Conservation (phyloP, 2,113 vertebrate genomes). For the Phaethornis superciliosus region DNA sequence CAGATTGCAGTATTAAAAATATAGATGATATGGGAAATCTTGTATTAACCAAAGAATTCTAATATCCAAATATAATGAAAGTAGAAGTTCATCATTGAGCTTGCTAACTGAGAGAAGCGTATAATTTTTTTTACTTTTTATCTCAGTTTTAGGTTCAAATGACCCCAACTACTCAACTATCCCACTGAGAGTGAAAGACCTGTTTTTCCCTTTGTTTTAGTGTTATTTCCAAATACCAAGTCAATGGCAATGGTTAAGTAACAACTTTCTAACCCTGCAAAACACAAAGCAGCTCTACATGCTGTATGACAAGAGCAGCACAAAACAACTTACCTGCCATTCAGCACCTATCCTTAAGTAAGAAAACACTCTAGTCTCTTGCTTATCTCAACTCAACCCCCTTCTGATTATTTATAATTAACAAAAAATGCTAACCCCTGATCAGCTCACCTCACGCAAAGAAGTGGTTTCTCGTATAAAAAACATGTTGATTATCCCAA, state of each 20-base stretch:
- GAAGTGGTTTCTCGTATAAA: conserved; percentile 98
- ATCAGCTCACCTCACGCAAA: conserved; percentile 88
- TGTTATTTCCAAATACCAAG: not conserved
- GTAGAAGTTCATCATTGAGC: not conserved
- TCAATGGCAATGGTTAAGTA: not conserved
- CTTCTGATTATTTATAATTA: too few relatives aligned
- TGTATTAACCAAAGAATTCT: not conserved
- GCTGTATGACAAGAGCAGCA: not conserved
- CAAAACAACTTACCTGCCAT: not conserved
- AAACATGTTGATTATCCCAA: conserved; percentile 99
- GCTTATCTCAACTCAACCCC: not conserved
- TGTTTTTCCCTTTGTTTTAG: not conserved
- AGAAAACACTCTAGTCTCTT: not conserved
- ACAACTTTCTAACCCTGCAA: not conserved
- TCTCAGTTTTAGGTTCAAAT: not conserved
- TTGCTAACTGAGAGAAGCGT: not conserved
- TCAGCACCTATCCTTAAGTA: not conserved
- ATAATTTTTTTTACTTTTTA: not conserved
- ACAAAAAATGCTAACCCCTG: not conserved
- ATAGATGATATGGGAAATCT: not conserved
- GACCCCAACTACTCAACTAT: not conserved
- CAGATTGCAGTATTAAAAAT: not conserved
- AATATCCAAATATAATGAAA: not conserved
- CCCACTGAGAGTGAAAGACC: not conserved
- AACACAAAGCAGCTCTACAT: not conserved